phyloP scores from a whole-genome alignment of 1,140 invertebrate species.

The Mesaphorura yosii region DNA sequence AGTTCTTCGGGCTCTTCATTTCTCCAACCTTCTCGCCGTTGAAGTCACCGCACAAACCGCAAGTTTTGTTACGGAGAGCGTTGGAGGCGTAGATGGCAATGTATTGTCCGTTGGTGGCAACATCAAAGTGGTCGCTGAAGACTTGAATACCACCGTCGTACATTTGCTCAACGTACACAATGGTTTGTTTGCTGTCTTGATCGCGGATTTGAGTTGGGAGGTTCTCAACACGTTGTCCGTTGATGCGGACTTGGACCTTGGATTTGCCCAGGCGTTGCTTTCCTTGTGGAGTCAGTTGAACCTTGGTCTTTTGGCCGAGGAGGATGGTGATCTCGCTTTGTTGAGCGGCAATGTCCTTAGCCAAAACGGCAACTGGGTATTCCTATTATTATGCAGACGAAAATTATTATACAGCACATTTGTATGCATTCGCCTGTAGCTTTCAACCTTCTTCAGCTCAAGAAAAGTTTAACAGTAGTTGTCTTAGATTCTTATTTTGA shows the following conservation, averaged over 20 bases:
- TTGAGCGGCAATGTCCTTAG: conserved; percentile 14
- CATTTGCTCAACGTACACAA: conserved; percentile 23
- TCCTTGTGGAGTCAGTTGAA: conserved; percentile 9
- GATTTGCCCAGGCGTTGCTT: background rate
- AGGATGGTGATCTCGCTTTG: conserved; percentile 12
- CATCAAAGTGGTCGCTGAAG: conserved; percentile 11
- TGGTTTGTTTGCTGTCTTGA: background rate
- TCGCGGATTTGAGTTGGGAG: conserved; percentile 11
- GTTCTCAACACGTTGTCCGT: conserved; percentile 16
- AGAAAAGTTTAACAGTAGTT: too few relatives aligned
- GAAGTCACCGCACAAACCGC: conserved; percentile 29
- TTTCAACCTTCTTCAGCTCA: too few relatives aligned
- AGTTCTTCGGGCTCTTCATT: conserved; percentile 21
- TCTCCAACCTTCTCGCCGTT: conserved; percentile 28
- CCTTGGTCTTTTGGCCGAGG: conserved; percentile 20
- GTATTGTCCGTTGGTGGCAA: conserved; percentile 19
- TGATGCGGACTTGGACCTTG: conserved; percentile 3
- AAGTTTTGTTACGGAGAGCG: conserved; percentile 22
- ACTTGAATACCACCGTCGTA: conserved; percentile 27
- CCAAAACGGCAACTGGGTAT: conserved; percentile 24
- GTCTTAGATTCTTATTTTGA: too few relatives aligned
- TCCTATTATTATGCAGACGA: too few relatives aligned
- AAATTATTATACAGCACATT: too few relatives aligned
- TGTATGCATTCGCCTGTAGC: too few relatives aligned
- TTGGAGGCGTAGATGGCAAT: conserved; percentile 16